These are phyloP conservation scores for Sweltsa coloradensis DNA, from an alignment of 1,140 invertebrate species.

Conservation along the genomic window DNA sequence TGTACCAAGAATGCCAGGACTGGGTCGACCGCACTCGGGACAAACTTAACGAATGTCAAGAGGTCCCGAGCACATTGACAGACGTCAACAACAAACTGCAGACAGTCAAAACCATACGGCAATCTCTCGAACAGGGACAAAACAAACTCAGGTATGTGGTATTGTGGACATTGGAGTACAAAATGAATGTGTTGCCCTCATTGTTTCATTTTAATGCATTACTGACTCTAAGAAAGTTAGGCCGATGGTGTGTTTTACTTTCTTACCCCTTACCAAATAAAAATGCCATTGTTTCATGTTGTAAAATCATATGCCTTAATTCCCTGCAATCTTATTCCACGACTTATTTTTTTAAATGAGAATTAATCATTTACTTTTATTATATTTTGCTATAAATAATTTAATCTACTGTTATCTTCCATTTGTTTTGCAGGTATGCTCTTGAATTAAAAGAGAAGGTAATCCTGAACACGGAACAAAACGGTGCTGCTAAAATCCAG, in stretches of 20 bases:
- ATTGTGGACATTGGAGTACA: neutral
- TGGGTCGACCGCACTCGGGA: slow-evolving; percentile 80
- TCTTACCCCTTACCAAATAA: too few relatives aligned
- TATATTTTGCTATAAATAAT: too few relatives aligned
- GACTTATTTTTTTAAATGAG: too few relatives aligned
- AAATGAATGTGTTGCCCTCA: too few relatives aligned
- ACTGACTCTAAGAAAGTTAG: too few relatives aligned
- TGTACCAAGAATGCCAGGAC: slow-evolving; percentile 83
- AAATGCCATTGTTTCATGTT: too few relatives aligned
- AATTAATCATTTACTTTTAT: too few relatives aligned
- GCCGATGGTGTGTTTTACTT: too few relatives aligned
- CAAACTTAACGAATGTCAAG: slow-evolving; percentile 62
- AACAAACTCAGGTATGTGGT: slow-evolving; percentile 53
- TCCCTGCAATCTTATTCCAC: too few relatives aligned
- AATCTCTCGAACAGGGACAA: slow-evolving; percentile 79
- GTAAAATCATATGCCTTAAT: too few relatives aligned
- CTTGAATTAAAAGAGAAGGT: slow-evolving; percentile 86
- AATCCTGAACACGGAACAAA: slow-evolving; percentile 80
- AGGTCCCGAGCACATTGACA: slow-evolving; percentile 58
- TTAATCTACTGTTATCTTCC: too few relatives aligned
- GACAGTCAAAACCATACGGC: slow-evolving; percentile 68
- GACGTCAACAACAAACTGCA: slow-evolving; percentile 77
- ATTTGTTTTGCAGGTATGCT: slow-evolving; percentile 51
- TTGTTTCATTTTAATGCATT: too few relatives aligned
- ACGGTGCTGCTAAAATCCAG: slow-evolving; percentile 72